Evolutionary conservation across 2,797 vertebrate genomes (phyloP).

Genomic region (Crenichthys baileyi): DNA sequence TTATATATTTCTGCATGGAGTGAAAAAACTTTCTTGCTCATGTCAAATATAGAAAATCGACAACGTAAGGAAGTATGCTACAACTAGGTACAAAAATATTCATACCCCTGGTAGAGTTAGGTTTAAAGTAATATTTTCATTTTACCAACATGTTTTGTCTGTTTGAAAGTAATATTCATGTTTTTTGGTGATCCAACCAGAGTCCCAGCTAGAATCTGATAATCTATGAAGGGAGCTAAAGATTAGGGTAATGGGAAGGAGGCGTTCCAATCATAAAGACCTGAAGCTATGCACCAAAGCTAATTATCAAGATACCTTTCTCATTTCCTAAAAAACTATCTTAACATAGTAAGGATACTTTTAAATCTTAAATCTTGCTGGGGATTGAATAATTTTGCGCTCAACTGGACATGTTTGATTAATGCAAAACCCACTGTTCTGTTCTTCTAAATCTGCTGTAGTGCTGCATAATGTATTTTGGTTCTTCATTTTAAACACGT

Average conservation of each 20-base stretch:
- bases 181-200: not conserved
- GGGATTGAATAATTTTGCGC: no score
- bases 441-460: no score
- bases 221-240: not conserved
- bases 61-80: not conserved
- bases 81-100: not conserved
- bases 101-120: not conserved
- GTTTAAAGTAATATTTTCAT: not conserved
- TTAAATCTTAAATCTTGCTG: no score
- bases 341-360: no score
- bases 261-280: not conserved
- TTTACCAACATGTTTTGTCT: not conserved
- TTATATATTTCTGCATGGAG: constrained; percentile 81
- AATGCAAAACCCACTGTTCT: no score
- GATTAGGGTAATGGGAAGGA: not conserved
- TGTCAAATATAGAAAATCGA: constrained; percentile 52
- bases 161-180: not conserved
- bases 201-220: not conserved
- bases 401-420: no score
- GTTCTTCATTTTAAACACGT: no score
- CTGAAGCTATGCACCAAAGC: not conserved
- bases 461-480: no score
- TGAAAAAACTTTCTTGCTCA: constrained; percentile 77
- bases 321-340: no score
- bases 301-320: not conserved